Conservation (phyloP, 1,140 invertebrate genomes). For the Drosophila takahashii region DNA sequence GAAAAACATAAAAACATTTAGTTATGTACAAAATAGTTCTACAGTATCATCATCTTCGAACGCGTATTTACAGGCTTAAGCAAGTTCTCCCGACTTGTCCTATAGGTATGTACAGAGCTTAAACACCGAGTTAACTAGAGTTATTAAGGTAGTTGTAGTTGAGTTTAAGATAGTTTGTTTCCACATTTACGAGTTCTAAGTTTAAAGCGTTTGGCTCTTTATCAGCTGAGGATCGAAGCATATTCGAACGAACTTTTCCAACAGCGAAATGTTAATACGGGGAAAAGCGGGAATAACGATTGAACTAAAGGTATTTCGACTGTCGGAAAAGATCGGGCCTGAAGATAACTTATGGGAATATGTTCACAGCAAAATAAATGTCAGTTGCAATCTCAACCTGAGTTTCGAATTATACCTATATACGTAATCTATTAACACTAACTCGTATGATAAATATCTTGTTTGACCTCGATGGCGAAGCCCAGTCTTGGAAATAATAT, state of each 20-base stretch:
- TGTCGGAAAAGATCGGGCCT: conserved; percentile 18
- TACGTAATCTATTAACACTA: conserved; percentile 21
- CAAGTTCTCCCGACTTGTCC: conserved; percentile 33
- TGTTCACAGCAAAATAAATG: conserved; percentile 72
- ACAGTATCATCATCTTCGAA: conserved; percentile 5
- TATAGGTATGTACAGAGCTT: conserved; percentile 72
- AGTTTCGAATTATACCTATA: conserved; percentile 51
- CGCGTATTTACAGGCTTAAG: conserved; percentile 37
- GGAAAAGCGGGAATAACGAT: background rate
- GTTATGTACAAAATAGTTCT: conserved; percentile 46
- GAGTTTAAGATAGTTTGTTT: conserved; percentile 41
- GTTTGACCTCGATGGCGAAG: conserved; percentile 41
- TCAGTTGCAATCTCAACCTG: conserved; percentile 78
- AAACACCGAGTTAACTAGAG: conserved; percentile 33
- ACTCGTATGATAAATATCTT: conserved; percentile 35
- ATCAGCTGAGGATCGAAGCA: conserved; percentile 48
- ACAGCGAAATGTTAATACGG: conserved; percentile 28
- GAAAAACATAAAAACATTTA: conserved; percentile 30
- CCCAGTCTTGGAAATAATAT: conserved; percentile 69
- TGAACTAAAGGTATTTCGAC: conserved; percentile 24
- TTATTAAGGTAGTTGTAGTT: conserved; percentile 60
- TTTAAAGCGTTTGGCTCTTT: conserved; percentile 60
- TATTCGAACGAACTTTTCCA: conserved; percentile 37
- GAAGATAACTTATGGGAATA: conserved; percentile 53
- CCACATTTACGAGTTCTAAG: conserved; percentile 22